These are phyloP conservation scores for Temnothorax rugatulus DNA, from an alignment of 2,888 invertebrate species.

Conservation along the genomic window DNA sequence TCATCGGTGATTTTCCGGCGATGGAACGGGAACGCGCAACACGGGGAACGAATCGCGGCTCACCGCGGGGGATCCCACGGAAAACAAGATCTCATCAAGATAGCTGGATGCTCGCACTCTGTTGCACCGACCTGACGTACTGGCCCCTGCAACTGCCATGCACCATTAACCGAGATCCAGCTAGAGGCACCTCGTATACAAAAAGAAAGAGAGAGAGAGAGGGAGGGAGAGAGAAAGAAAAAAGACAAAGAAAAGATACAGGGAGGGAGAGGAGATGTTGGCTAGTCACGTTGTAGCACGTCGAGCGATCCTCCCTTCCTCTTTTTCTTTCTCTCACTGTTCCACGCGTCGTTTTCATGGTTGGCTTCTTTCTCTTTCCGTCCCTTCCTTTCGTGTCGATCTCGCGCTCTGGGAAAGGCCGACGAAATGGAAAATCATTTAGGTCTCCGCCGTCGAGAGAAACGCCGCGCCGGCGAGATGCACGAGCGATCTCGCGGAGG, in stretches of 20 bases:
- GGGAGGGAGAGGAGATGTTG: constrained; percentile 66
- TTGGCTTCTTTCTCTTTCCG: constrained; percentile 40
- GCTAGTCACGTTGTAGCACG: constrained; percentile 72
- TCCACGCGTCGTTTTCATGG: constrained; percentile 16
- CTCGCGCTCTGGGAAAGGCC: constrained; percentile 35
- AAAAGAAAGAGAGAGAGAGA: constrained; percentile 28
- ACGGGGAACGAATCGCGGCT: constrained; percentile 81
- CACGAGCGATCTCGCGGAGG: constrained; percentile 30
- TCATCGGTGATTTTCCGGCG: constrained; percentile 78
- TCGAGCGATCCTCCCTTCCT: constrained; percentile 46
- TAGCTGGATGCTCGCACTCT: constrained; percentile 81
- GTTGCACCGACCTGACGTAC: constrained; percentile 78
- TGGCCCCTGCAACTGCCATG: constrained; percentile 79
- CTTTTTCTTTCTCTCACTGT: constrained; percentile 33
- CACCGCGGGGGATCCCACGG: constrained; percentile 80
- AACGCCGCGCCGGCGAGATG: constrained; percentile 12
- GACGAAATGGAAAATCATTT: constrained; percentile 47
- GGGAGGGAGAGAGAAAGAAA: constrained; percentile 25
- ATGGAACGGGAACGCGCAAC: constrained; percentile 73
- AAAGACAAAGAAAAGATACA: constrained; percentile 40
- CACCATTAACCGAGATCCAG: constrained; percentile 79
- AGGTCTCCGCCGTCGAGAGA: constrained; percentile 9
- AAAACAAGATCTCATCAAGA: constrained; percentile 86
- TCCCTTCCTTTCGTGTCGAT: constrained; percentile 34
- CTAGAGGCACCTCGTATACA: constrained; percentile 58